Base-by-base conservation (phyloP, 2,797 vertebrate species). In the Anabas testudineus region DNA sequence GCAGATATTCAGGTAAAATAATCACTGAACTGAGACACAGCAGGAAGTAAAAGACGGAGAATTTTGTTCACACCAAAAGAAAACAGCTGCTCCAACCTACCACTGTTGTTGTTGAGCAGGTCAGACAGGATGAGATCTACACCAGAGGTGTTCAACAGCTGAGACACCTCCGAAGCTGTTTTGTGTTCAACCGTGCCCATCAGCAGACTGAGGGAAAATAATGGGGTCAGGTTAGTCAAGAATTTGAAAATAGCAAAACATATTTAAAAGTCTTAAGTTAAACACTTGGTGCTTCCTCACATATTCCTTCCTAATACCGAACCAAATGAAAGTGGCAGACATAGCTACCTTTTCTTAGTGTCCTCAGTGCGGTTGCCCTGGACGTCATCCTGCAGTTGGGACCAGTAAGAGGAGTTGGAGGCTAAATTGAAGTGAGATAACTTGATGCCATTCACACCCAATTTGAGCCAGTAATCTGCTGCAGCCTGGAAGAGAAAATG, bases 361-460 rank as follows among this genome's bases (percentile, higher is more conserved):
- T 43, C 87, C 0, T 93, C 88, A 0, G 89, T 89, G 57, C 70
- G 48, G 83, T 95, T 93, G 86, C 30, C 61, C 51, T n/a, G n/a
- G n/a, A 94, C 16, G 0, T 57, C 57, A 1, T 19, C 61, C 34
- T 49, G 74, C n/a, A 94, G 67, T 2, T 48, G 57, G 0, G 73
- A 5, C 93, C 91, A 93, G 0, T 73, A 15, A 0, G 2, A 0
- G 10, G 48, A 42, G 0, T 0, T 2, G 16, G 24, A 2, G 7
- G 92, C 71, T 0, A 51, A 0, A 1, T 2, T 26, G 1, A 96
- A 19, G 0, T 86, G 72, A 1, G 82, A 62, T 1, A 97, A 2
- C 84, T 95, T 94, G 88, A 98, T 90, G 22, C 96, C 96, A 3
- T 94, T 92, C 5, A 97, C 68, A 0, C 94, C 95, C 1, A 76